These are phyloP conservation scores for Cistogaster globosa DNA, from an alignment of 2,888 invertebrate genomes.

Conservation along the genomic window DNA sequence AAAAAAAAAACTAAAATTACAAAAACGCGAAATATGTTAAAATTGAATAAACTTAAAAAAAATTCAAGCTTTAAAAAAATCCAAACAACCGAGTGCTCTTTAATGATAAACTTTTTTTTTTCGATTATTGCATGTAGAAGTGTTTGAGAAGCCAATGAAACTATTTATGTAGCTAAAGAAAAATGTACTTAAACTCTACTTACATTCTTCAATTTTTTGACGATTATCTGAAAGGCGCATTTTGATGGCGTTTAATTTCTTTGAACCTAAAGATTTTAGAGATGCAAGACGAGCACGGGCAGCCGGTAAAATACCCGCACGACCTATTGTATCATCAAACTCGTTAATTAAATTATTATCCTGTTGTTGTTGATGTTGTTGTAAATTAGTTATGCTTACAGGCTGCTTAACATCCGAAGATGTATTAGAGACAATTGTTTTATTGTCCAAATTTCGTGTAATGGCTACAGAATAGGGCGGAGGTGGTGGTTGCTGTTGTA, in stretches of 20 bases:
- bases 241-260: constrained; percentile 87
- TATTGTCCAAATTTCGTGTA: constrained; percentile 70
- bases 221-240: constrained; percentile 85
- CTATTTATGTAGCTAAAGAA: not conserved
- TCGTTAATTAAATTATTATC: constrained; percentile 60
- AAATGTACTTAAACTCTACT: constrained; percentile 69
- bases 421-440: constrained; percentile 29
- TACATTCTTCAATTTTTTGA: constrained; percentile 82
- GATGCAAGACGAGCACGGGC: constrained; percentile 86
- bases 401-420: constrained; percentile 36
- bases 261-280: constrained; percentile 87
- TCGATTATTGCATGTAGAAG: not conserved
- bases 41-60: too few species aligned
- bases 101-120: not conserved
- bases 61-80: too few species aligned
- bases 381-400: constrained; percentile 19
- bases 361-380: constrained; percentile 56
- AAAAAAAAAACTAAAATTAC: too few species aligned
- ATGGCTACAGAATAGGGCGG: constrained; percentile 77
- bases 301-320: constrained; percentile 79
- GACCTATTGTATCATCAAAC: constrained; percentile 73
- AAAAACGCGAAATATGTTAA: not conserved
- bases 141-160: not conserved
- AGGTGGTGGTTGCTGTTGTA: constrained; percentile 71
- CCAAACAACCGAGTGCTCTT: too few species aligned